Conservation (phyloP, 2,113 vertebrate species). For the Enhydra lutris region DNA sequence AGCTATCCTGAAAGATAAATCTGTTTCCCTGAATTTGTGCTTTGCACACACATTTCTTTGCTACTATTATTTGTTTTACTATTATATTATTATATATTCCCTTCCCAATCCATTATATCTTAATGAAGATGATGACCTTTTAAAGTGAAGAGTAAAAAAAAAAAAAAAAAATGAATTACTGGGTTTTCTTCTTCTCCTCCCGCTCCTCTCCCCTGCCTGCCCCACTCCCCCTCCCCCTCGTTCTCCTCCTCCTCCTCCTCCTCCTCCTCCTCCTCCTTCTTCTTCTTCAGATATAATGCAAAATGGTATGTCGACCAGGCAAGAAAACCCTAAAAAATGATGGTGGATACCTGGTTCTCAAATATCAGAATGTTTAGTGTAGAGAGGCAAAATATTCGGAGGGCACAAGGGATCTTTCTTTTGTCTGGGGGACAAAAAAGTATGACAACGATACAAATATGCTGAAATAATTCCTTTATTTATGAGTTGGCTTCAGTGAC, state of each 20-base stretch:
- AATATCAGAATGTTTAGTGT: background rate
- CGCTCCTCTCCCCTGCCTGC: no score
- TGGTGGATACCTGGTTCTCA: background rate
- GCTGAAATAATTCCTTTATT: background rate
- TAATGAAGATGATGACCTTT: slow-evolving; percentile 48
- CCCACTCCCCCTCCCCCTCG: no score
- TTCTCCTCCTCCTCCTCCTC: no score
- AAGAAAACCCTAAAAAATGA: slow-evolving; percentile 11
- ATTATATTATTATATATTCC: slow-evolving; percentile 49
- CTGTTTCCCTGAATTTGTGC: slow-evolving; percentile 36
- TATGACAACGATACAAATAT: background rate
- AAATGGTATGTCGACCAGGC: background rate
- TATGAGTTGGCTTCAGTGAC: background rate
- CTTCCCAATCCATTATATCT: slow-evolving; percentile 31
- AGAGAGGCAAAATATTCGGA: background rate
- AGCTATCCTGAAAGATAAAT: slow-evolving; percentile 51
- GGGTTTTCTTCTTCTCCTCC: background rate
- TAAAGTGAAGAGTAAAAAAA: slow-evolving; percentile 13
- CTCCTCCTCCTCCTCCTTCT: background rate
- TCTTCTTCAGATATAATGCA: background rate
- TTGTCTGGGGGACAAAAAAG: background rate
- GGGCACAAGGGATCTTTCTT: background rate
- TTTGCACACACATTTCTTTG: slow-evolving; percentile 39
- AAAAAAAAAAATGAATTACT: no score
- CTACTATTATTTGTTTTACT: slow-evolving; percentile 47